Percentiles rank a stretch among this genome's conserved stretches.
Evolutionary conservation across 2,888 invertebrate species (phyloP).

Genomic region (Epirrita christyi): DNA sequence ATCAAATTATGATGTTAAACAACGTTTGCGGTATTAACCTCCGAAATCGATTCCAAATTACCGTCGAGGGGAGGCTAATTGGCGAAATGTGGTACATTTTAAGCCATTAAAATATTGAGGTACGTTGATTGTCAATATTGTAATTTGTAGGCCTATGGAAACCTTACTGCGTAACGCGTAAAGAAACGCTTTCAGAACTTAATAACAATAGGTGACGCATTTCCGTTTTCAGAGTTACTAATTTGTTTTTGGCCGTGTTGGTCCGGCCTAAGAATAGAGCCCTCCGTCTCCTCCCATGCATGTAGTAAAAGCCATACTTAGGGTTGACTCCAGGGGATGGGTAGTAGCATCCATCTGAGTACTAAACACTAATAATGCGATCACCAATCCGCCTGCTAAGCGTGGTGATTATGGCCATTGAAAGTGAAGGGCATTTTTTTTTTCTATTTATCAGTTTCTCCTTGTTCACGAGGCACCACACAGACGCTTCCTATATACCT

Average conservation of each 20-base stretch:
- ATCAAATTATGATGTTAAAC: conserved; percentile 27
- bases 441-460: background rate
- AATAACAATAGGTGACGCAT: background rate
- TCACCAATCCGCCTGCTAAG: no score
- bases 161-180: background rate
- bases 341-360: no score
- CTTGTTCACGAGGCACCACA: background rate
- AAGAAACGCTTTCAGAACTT: background rate
- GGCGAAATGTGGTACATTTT: conserved; percentile 22
- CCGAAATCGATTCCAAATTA: conserved; percentile 27
- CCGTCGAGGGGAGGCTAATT: conserved; percentile 22
- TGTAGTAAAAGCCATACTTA: no score
- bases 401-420: no score
- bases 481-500: no score
- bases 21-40: conserved; percentile 8
- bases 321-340: no score
- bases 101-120: conserved; percentile 18
- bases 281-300: no score
- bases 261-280: no score
- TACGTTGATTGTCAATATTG: conserved; percentile 11
- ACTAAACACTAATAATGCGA: no score
- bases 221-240: background rate
- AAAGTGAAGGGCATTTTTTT: background rate
- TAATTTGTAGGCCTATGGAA: background rate
- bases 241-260: no score